Percentiles rank a stretch among this genome's conserved stretches.
Evolutionary conservation across 2,797 vertebrate species (phyloP).

Genomic region (Poeciliopsis paucimaculata): DNA sequence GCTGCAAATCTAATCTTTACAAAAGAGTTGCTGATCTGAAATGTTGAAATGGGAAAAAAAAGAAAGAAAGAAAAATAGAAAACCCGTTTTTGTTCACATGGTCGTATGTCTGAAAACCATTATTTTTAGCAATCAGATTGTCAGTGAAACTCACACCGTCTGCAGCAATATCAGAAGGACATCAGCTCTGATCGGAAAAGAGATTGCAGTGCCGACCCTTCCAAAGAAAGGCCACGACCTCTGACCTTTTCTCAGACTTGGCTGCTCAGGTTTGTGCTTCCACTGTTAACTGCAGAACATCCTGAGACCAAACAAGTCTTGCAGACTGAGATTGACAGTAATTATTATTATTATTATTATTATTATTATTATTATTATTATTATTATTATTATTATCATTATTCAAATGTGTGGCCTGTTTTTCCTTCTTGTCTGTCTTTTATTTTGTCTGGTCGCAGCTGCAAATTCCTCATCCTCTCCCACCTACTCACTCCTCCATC

Average conservation of each 20-base stretch:
- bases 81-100: not conserved
- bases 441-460: conserved; percentile 46
- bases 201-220: conserved; percentile 24
- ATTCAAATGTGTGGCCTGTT: conserved; percentile 43
- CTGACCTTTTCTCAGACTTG: conserved; percentile 44
- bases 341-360: no score
- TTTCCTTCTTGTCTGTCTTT: conserved; percentile 26
- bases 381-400: not conserved
- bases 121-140: not conserved
- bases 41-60: not conserved
- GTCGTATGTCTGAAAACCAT: not conserved
- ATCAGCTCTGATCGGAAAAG: conserved; percentile 2
- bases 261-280: conserved; percentile 29
- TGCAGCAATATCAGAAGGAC: conserved; percentile 29
- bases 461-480: conserved; percentile 75
- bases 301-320: not conserved
- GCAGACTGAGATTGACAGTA: not conserved
- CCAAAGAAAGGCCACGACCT: conserved; percentile 27
- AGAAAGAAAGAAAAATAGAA: not conserved
- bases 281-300: conserved; percentile 13
- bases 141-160: conserved; percentile 5
- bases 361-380: not conserved
- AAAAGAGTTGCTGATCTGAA: not conserved
- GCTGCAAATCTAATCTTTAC: not conserved
- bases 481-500: conserved; percentile 55